A percentile compares a stretch with the other conserved stretches of the same genome.
Conservation (phyloP, 1,140 invertebrate genomes). For the Harpegnathos saltator region DNA sequence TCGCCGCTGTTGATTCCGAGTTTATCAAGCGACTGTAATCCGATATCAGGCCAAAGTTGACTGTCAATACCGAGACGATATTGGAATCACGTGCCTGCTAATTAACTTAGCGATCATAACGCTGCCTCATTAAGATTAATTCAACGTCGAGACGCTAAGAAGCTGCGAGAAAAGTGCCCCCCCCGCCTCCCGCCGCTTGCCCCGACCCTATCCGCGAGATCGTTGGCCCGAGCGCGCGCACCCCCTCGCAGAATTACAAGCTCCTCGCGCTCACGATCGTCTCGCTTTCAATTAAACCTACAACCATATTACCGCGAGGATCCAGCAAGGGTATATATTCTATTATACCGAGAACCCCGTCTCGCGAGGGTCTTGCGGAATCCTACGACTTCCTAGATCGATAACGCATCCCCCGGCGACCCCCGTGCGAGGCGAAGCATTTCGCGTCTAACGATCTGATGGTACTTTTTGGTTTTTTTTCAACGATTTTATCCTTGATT, state of each 20-base stretch:
- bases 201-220: background rate
- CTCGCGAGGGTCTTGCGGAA: slow-evolving; percentile 46
- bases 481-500: slow-evolving; percentile 26
- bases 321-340: background rate
- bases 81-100: too few species aligned
- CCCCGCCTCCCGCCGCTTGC: background rate
- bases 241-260: slow-evolving; percentile 26
- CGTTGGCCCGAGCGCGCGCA: background rate
- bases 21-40: too few species aligned
- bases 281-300: slow-evolving; percentile 16
- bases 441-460: slow-evolving; percentile 13
- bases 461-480: background rate
- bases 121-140: too few species aligned
- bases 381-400: slow-evolving; percentile 40
- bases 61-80: too few species aligned
- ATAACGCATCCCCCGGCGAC: slow-evolving; percentile 21
- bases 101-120: too few species aligned
- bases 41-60: too few species aligned
- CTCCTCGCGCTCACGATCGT: slow-evolving; percentile 23
- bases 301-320: slow-evolving; percentile 2
- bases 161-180: too few species aligned
- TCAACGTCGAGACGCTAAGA: too few species aligned
- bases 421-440: background rate
- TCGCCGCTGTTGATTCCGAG: too few species aligned
- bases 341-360: slow-evolving; percentile 28